Base-by-base conservation (phyloP, 2,113 vertebrate species). In the Rhineura floridana region DNA sequence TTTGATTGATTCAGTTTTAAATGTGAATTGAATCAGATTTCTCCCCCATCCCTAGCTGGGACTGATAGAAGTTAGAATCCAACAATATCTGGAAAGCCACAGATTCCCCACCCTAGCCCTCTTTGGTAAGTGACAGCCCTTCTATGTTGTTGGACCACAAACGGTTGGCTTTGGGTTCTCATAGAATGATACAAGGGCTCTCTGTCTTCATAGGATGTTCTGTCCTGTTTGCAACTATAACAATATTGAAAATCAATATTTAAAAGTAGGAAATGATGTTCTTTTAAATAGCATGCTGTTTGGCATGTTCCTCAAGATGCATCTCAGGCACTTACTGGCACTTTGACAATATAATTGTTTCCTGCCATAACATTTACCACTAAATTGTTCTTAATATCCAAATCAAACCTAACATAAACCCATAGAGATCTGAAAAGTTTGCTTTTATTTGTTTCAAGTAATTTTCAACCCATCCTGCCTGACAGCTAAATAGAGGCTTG, bases 321-420 rank as follows among this genome's bases (percentile, higher is more conserved):
- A 48, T 75, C 84, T 86, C 2, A 33, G 39, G 79, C 89, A 88
- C 72, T 75, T 92, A 70, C 82, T 72, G 21, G 23, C 69, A 36
- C 87, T 87, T 69, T 81, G 70, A 91, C 30, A 28, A 52, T 91
- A 91, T 92, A 30, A 36, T 83, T 75, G 84, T 83, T 94, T 90
- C 55, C 62, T 83, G 62, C 85, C 50, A 87, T 87, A 76, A 92
- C 94, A 91, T 84, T 50, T 93, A 80, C 70, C 52, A 62, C 77
- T 50, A 65, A 87, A 92, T 88, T 80, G 72, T 83, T 59, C 23
- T 70, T 44, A 52, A 89, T 90, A 87, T 91, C 62, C 39, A 81
- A 62, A 81, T 62, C 79, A 84, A 70, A n/a, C 52, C 48, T 30
- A 70, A 79, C 79, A 17, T 30, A 87, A 17, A 75, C 87, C 63